Base-by-base conservation (phyloP, 37 sponge, comb jelly and placozoan genomes). In the Chondrosia reniformis region DNA sequence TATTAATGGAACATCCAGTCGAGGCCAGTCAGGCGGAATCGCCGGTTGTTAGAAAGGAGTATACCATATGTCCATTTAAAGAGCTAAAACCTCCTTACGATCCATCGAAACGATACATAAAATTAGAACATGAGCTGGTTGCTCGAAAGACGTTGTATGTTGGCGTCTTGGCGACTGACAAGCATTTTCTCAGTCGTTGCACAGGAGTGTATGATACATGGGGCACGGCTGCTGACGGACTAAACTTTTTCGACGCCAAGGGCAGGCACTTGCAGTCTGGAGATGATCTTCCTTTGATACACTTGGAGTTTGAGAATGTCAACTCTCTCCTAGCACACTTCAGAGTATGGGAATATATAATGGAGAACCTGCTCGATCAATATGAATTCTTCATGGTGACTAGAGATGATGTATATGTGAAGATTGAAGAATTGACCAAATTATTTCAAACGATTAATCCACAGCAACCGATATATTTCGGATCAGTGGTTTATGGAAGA, bases 381-480 rank as follows among this genome's bases (percentile, higher is more conserved):
- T 40, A 69, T 6, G 72, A 69, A 21, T 69, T 69, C 72, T 69
- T 69, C 42, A 22, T 69, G 40, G 22, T 69, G 9, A 19, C 42
- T 9, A 41, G 4, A 31, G 72, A 69, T 39, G 19, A 41, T 25
- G 22, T n/a, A 34, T 69, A 69, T 25, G 13, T 69, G 24, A 69
- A 40, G 9, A 40, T 40, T 40, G 72, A 69, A 0, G 10, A 7
- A 17, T 25, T 69, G 3, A 17, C 4, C n/a, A 5, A 39, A 3
- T 7, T 69, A 7, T n/a, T 69, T 36, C 72, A 12, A 8, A 21
- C 2, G n/a, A 25, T 69, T 1, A 69, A 69, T 6, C 72, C 72
- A 40, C 72, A 25, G 72, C 72, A 69, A 38, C 37, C 36, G 1
- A 25, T 69, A 24, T 69, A 69, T 34, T 43, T 69, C 44, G 72